phyloP scores from a whole-genome alignment of 2,797 vertebrate species.

The Mus minutoides region DNA sequence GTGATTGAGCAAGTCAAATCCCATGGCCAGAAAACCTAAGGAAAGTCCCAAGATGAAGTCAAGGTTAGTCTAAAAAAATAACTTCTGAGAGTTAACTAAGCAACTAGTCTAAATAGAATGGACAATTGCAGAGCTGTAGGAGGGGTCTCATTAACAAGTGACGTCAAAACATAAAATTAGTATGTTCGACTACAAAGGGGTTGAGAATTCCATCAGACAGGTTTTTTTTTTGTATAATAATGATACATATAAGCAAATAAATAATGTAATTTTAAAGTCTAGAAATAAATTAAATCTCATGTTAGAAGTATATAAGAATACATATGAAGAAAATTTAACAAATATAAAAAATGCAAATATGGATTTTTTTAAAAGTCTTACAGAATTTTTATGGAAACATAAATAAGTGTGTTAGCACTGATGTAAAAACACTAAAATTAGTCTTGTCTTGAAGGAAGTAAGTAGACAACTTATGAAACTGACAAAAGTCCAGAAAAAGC shows the following conservation, averaged over 20 bases:
- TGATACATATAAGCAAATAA: constrained; percentile 7
- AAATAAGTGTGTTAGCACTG: neutral
- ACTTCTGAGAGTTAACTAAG: neutral
- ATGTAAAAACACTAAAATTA: neutral
- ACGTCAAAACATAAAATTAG: neutral
- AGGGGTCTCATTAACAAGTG: neutral
- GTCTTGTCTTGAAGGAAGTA: neutral
- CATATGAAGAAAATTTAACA: neutral
- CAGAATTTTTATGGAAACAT: neutral
- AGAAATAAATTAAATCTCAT: neutral
- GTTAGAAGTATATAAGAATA: neutral
- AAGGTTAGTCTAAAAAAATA: constrained; percentile 57
- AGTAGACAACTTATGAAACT: neutral
- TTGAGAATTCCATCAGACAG: neutral
- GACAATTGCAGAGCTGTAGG: neutral
- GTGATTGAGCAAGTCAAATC: neutral
- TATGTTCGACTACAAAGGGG: neutral
- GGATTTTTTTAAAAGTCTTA: neutral
- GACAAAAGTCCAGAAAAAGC: neutral
- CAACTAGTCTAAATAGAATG: neutral
- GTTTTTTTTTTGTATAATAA: neutral
- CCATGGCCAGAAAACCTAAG: neutral
- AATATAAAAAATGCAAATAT: neutral
- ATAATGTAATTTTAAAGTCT: neutral
- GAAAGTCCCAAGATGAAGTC: constrained; percentile 33